Percentiles rank a stretch among this genome's conserved stretches.
Evolutionary conservation across 2,113 vertebrate genomes (phyloP).

Genomic region (Physeter macrocephalus): DNA sequence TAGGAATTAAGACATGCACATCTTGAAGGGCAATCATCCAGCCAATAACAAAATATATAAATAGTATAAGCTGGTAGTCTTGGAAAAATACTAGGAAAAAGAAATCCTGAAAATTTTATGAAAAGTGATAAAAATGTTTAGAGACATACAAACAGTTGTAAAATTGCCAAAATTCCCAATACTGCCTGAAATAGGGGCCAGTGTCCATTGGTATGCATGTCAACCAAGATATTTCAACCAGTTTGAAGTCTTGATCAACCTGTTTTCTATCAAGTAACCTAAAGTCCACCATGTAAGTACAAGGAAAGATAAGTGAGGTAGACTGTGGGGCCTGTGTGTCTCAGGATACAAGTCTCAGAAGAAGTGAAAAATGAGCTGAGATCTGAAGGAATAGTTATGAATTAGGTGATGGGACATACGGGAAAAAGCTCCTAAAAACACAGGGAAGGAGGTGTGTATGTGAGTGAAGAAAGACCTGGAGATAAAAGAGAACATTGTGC

Average conservation of each 20-base stretch:
- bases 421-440: neutral
- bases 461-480: neutral
- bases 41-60: neutral
- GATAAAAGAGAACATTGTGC: neutral
- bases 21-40: neutral
- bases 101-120: neutral
- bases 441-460: neutral
- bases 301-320: neutral
- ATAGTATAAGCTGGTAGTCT: neutral
- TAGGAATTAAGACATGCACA: neutral
- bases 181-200: neutral
- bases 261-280: neutral
- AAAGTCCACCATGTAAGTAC: neutral
- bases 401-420: neutral
- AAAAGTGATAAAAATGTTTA: neutral
- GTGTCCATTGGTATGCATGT: neutral
- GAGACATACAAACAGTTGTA: neutral
- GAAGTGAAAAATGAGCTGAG: neutral
- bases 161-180: neutral
- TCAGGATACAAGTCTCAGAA: neutral
- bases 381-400: neutral
- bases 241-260: neutral
- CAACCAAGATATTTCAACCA: neutral
- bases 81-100: neutral
- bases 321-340: neutral